Evolutionary conservation across 2,888 invertebrate genomes (phyloP), one percentile per base, ranked within the genome.

Genomic region (Coleophora flavipennella): DNA sequence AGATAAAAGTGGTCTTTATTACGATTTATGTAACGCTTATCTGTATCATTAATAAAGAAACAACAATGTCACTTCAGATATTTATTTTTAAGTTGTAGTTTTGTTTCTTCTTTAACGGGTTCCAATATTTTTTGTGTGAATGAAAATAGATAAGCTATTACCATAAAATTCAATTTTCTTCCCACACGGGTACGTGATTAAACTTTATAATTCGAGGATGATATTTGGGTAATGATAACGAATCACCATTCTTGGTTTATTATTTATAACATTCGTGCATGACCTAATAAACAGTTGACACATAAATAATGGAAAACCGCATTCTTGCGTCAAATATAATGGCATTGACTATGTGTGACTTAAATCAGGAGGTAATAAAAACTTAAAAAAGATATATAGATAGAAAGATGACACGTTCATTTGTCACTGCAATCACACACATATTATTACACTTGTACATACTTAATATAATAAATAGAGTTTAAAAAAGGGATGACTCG

Each of bases 161-260:
- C 67, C 66, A 71, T 75, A 71, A 71, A 70, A 71, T 67, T 62
- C 59, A 51, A 66, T 60, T 51, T 50, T 55, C 62, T 46, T 52
- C 68, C 69, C 67, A 73, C 68, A 63, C 20, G n/a, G n/a, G n/a
- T 61, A 55, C 67, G 67, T 70, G 73, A 69, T 68, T 68, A 62
- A 67, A 72, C 62, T 63, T 69, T 56, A 69, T 72, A 76, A 67
- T 71, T 62, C 65, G 62, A 60, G 59, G 62, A 70, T 70, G 65
- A 63, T 57, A 65, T 64, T 62, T 61, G 40, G 37, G 45, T 59
- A 66, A 64, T 63, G 53, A 6, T 20, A 6, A 20, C 3, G 3
- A 54, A 62, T 67, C 61, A 56, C 52, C 45, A 48, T 57, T 58
- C 47, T 55, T n/a, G n/a, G n/a, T 54, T 6, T 20, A 20, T 20